Base-by-base conservation (phyloP, 92 coral and sea anemone genomes). In the Parazoanthus swiftii region DNA sequence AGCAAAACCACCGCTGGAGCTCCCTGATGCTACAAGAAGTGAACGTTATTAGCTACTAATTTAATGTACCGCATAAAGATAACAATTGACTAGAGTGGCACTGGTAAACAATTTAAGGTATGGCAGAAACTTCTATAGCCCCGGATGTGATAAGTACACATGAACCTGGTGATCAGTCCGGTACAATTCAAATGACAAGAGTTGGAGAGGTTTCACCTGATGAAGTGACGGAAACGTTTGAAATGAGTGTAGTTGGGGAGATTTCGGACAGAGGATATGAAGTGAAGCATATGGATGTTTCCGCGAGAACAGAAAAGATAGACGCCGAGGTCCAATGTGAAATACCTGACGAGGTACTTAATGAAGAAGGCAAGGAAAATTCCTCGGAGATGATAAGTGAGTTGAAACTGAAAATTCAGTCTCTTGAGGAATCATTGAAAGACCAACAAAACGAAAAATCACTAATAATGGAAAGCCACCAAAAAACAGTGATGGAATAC, bases 401-500 rank as follows among this genome's bases (percentile, higher is more conserved):
- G 20, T 50, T 54, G 50, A 26, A 54, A 54, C 14, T 56, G 0
- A 54, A 58, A 54, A 81, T 54, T 29, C 51, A 36, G 26, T 58
- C 50, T 9, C 73, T 58, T 0, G 85, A 81, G n/a, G 73, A 35
- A 15, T 58, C 72, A 81, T 29, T 79, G 68, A 18, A 35, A 29
- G 58, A 59, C 14, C 29, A 59, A 59, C 50, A 58, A 63, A 39
- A 87, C 26, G 91, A 92, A 73, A 94, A 91, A 80, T 84, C 85
- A 65, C 56, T 80, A 58, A 68, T 92, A 56, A 89, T 85, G 72
- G 93, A 92, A 37, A 92, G 85, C 91, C 91, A 92, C 42, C 65
- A 86, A 80, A 86, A 88, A 37, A 65, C 93, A 5, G 92, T 90
- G 70, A 91, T 85, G 33, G 93, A 93, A n/a, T 87, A 89, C 68